phyloP scores from a whole-genome alignment of 1,140 invertebrate genomes.

The Reticulitermes speratus region DNA sequence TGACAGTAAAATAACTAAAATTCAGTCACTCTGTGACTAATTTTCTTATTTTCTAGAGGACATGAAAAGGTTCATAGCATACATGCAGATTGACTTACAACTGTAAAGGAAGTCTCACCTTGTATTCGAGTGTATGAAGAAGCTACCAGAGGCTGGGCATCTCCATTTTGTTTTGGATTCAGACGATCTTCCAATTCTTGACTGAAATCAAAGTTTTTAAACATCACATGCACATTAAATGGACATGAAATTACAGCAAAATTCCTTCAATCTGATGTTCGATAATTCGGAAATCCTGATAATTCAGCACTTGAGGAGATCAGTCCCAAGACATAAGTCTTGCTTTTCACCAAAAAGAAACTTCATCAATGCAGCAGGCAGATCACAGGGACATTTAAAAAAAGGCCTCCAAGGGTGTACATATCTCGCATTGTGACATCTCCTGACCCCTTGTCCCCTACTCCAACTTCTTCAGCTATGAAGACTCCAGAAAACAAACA shows the following conservation, averaged over 20 bases:
- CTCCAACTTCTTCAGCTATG: too few relatives aligned
- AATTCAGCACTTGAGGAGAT: background rate
- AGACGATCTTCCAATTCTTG: slow-evolving; percentile 23
- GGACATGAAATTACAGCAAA: background rate
- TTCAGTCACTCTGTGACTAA: too few relatives aligned
- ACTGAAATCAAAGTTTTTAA: background rate
- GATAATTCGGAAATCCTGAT: background rate
- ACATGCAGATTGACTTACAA: too few relatives aligned
- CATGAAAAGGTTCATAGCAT: too few relatives aligned
- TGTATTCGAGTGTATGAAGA: background rate
- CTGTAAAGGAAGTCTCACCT: background rate
- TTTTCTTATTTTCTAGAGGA: too few relatives aligned
- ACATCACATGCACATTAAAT: background rate
- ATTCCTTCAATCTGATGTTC: background rate
- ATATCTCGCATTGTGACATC: too few relatives aligned
- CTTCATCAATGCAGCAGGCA: background rate
- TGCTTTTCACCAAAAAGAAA: background rate
- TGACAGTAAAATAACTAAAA: too few relatives aligned
- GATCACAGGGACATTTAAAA: too few relatives aligned
- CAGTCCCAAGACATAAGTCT: background rate
- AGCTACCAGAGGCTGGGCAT: background rate
- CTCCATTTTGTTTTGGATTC: slow-evolving; percentile 18
- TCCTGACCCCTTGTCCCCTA: too few relatives aligned
- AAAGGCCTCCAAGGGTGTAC: too few relatives aligned
- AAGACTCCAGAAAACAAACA: too few relatives aligned